Evolutionary conservation across 2,113 vertebrate species (phyloP), one percentile per base, ranked within the genome.

Genomic region (Chascanopsetta lugubris): DNA sequence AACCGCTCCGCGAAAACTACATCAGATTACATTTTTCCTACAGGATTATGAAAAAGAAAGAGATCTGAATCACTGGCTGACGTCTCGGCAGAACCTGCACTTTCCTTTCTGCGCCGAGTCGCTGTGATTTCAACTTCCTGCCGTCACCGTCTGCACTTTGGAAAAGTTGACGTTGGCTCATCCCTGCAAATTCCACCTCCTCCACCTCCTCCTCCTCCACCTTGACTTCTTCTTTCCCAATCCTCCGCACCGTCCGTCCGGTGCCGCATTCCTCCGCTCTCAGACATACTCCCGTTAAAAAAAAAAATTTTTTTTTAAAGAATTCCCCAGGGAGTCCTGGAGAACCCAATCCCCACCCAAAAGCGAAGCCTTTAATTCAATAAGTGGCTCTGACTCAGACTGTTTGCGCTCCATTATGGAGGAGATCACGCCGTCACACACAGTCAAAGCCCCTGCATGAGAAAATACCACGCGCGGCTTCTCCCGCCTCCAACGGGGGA

Each of bases 81-180:
- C n/a, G n/a, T n/a, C n/a, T n/a, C n/a, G n/a, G n/a, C n/a, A n/a
- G n/a, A n/a, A n/a, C n/a, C n/a, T n/a, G n/a, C n/a, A n/a, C n/a
- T n/a, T n/a, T n/a, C n/a, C n/a, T n/a, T n/a, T n/a, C n/a, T n/a
- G n/a, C n/a, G n/a, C n/a, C 12, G 27, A 56, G 38, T 2, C 6
- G 64, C 48, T 68, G 42, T 59, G 61, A 71, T 80, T 59, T 58
- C 46, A 67, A 55, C 62, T 21, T 81, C 77, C 80, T 59, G 42
- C 53, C 2, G 63, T 70, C 54, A 74, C 45, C 57, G 83, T 72
- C 63, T 58, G 9, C 25, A 27, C 79, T 36, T 58, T 64, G 46
- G 49, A 53, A 58, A 56, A 55, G 53, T 54, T 76, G 29, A 20
- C 42, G 51, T 47, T 72, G 74, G 75, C 66, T 77, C 42, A 25